phyloP scores from a whole-genome alignment of 2,113 vertebrate species.

The Leptobrachium ailaonicum region DNA sequence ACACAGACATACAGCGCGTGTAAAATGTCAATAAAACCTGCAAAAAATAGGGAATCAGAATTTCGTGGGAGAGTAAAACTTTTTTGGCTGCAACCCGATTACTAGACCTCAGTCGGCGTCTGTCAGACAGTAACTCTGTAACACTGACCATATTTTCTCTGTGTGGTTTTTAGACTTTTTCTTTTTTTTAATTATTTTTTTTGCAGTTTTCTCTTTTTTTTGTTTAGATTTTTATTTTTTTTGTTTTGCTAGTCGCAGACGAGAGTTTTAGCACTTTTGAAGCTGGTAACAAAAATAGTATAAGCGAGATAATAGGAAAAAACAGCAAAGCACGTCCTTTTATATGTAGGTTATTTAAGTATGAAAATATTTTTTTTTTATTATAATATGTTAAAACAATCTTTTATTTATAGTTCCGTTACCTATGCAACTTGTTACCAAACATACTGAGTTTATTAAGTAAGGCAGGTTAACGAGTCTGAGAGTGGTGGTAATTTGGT shows the following conservation, averaged over 20 bases:
- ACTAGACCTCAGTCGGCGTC: neutral
- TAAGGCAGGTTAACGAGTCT: conserved; percentile 77
- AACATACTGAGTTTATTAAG: conserved; percentile 65
- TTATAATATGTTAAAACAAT: conserved; percentile 82
- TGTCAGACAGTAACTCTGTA: conserved; percentile 49
- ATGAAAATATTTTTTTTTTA: conserved; percentile 83
- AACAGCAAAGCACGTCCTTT: conserved; percentile 74
- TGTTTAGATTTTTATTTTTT: conserved; percentile 8
- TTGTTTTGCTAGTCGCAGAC: conserved; percentile 59
- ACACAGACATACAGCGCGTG: neutral
- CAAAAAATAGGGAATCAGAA: neutral
- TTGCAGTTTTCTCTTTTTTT: conserved; percentile 13
- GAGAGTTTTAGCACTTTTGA: conserved; percentile 67
- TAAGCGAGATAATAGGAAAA: conserved; percentile 73
- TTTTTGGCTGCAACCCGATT: conserved; percentile 60
- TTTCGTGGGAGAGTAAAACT: conserved; percentile 14
- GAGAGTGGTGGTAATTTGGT: conserved; percentile 60
- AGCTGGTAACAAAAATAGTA: conserved; percentile 60
- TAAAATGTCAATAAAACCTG: neutral
- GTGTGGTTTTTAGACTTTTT: conserved; percentile 8
- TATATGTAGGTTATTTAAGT: conserved; percentile 82
- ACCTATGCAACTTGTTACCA: conserved; percentile 73
- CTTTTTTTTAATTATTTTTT: conserved; percentile 4
- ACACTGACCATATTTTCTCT: conserved; percentile 56
- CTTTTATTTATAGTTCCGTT: conserved; percentile 76